A percentile compares a stretch with the other conserved stretches of the same genome.
Conservation (phyloP, 2,888 invertebrate genomes). For the Aspidapion aeneum region DNA sequence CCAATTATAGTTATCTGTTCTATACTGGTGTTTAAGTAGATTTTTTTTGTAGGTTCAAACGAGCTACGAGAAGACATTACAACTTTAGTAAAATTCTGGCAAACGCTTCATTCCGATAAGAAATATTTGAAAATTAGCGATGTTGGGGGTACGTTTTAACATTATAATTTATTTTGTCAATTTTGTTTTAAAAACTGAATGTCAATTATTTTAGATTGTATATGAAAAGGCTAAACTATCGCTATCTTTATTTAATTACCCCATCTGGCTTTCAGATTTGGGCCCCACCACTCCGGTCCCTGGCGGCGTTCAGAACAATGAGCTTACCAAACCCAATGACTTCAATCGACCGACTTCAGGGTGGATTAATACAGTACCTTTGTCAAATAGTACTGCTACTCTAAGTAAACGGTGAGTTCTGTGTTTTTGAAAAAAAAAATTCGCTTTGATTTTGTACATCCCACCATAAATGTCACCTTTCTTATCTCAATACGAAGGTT, state of each 20-base stretch:
- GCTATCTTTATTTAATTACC: too few relatives aligned
- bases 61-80: slow-evolving; percentile 86
- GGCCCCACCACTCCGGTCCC: slow-evolving; percentile 43
- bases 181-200: slow-evolving; percentile 1
- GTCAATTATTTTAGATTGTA: too few relatives aligned
- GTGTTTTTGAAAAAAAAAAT: too few relatives aligned
- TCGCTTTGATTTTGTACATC: too few relatives aligned
- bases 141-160: slow-evolving; percentile 63
- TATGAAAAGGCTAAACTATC: too few relatives aligned
- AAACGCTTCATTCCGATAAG: slow-evolving; percentile 90
- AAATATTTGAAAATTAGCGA: slow-evolving; percentile 83
- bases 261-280: slow-evolving; percentile 43
- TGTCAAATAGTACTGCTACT: slow-evolving; percentile 65
- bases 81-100: slow-evolving; percentile 91
- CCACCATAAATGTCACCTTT: too few relatives aligned
- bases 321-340: slow-evolving; percentile 45
- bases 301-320: slow-evolving; percentile 39
- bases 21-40: too few relatives aligned
- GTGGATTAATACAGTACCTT: slow-evolving; percentile 93
- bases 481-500: too few relatives aligned
- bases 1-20: too few relatives aligned
- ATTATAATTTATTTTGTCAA: too few relatives aligned
- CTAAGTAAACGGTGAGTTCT: slow-evolving; percentile 68
- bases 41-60: too few relatives aligned
- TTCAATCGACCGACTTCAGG: slow-evolving; percentile 65